Evolutionary conservation across 2,113 vertebrate species (phyloP).

Genomic region (Hippoglossus stenolepis): DNA sequence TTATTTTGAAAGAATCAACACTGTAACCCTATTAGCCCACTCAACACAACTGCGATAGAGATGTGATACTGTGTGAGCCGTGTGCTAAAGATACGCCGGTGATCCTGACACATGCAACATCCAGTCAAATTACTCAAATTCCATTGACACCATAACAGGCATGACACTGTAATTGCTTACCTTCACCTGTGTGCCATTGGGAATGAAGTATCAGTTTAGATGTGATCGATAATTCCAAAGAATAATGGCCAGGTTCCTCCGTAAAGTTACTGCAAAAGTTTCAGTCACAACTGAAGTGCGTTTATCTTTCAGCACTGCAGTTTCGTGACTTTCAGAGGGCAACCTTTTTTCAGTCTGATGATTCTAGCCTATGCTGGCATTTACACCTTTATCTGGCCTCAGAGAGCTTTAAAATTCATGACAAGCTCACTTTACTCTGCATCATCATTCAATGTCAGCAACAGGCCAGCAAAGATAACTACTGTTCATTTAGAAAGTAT

Average conservation of each 20-base stretch:
- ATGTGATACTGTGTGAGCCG: background rate
- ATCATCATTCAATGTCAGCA: constrained; percentile 53
- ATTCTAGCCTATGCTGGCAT: constrained; percentile 31
- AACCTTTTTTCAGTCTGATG: constrained; percentile 7
- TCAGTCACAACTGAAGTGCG: background rate
- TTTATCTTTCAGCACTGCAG: background rate
- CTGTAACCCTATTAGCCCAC: background rate
- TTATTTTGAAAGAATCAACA: background rate
- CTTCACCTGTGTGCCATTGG: background rate
- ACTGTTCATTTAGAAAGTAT: constrained; percentile 47
- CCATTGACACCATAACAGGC: background rate
- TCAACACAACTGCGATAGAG: background rate
- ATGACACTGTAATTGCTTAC: background rate
- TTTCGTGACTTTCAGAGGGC: constrained; percentile 16
- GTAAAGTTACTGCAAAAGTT: too few species aligned
- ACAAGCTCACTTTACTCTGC: constrained; percentile 49
- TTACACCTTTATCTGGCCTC: constrained; percentile 31
- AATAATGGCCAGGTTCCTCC: background rate
- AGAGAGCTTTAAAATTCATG: constrained; percentile 62
- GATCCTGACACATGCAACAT: background rate
- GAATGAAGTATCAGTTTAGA: background rate
- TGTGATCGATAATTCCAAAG: constrained; percentile 1
- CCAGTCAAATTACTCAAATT: background rate
- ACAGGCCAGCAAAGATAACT: constrained; percentile 59
- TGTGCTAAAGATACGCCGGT: background rate